phyloP scores from a whole-genome alignment of 1,140 invertebrate genomes.

The Ephestia elutella region DNA sequence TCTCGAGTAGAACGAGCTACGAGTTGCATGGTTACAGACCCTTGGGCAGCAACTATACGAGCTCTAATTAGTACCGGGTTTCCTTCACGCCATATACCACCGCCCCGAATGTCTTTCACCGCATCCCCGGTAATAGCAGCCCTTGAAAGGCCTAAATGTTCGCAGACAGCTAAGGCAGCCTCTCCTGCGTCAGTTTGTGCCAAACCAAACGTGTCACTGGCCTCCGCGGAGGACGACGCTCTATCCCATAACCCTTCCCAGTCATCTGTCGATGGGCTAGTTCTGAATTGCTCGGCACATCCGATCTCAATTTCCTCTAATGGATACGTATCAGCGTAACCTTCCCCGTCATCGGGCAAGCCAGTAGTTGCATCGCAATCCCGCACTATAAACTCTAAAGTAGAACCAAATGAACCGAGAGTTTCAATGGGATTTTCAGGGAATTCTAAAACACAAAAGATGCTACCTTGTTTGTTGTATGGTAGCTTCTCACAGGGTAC shows the following conservation, averaged over 20 bases:
- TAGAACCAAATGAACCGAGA: constrained; percentile 88
- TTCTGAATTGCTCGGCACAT: constrained; percentile 84
- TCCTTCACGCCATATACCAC: constrained; percentile 77
- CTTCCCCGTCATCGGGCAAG: constrained; percentile 81
- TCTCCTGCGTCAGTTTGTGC: constrained; percentile 83
- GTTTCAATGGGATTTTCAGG: constrained; percentile 84
- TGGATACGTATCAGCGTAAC: constrained; percentile 80
- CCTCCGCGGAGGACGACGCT: constrained; percentile 33
- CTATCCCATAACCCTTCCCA: constrained; percentile 47
- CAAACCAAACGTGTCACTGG: constrained; percentile 42
- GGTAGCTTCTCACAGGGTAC: constrained; percentile 85
- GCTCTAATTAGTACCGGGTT: constrained; percentile 89
- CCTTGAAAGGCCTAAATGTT: constrained; percentile 90
- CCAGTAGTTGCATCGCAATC: constrained; percentile 97
- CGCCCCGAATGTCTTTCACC: constrained; percentile 83
- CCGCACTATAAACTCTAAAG: constrained; percentile 93
- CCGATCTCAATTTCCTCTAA: constrained; percentile 90
- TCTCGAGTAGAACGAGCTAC: constrained; percentile 77
- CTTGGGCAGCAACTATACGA: constrained; percentile 84
- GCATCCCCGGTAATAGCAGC: constrained; percentile 36
- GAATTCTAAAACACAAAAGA: constrained; percentile 90
- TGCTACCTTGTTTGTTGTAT: constrained; percentile 89
- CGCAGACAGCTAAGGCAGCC: constrained; percentile 85
- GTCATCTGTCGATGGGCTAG: constrained; percentile 34
- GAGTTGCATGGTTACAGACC: constrained; percentile 84